Conservation (phyloP, 2,113 vertebrate genomes). For the Hypanus sabinus region DNA sequence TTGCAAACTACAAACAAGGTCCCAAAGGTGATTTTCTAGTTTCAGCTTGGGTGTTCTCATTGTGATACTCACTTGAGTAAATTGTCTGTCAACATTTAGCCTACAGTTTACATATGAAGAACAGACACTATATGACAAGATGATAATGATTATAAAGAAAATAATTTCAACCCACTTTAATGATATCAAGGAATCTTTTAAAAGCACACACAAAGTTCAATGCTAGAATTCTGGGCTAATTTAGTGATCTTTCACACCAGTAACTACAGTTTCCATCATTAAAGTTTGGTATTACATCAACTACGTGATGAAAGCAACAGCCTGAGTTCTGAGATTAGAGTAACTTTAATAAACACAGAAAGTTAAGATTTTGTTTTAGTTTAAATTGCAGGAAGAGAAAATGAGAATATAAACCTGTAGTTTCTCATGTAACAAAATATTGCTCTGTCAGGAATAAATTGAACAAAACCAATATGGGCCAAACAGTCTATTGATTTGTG, state of each 20-base stretch:
- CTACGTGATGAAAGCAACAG: not conserved
- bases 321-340: not conserved
- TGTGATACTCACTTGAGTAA: not conserved
- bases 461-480: not conserved
- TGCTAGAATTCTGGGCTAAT: not conserved
- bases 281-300: not conserved
- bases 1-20: not conserved
- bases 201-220: not conserved
- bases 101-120: not conserved
- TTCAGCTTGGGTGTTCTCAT: not conserved
- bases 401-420: not conserved
- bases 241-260: not conserved
- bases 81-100: not conserved
- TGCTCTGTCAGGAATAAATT: not conserved
- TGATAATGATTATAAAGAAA: not conserved
- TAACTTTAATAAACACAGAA: not conserved
- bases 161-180: too few species aligned
- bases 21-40: not conserved
- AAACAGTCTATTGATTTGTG: not conserved
- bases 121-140: not conserved
- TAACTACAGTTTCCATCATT: not conserved
- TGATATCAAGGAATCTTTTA: not conserved
- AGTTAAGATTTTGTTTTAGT: not conserved
- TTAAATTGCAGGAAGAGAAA: not conserved
- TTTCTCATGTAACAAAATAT: not conserved